Percentiles rank a stretch among this genome's conserved stretches.
Evolutionary conservation across 1,140 invertebrate genomes (phyloP).

Genomic region (Drosophila auraria): DNA sequence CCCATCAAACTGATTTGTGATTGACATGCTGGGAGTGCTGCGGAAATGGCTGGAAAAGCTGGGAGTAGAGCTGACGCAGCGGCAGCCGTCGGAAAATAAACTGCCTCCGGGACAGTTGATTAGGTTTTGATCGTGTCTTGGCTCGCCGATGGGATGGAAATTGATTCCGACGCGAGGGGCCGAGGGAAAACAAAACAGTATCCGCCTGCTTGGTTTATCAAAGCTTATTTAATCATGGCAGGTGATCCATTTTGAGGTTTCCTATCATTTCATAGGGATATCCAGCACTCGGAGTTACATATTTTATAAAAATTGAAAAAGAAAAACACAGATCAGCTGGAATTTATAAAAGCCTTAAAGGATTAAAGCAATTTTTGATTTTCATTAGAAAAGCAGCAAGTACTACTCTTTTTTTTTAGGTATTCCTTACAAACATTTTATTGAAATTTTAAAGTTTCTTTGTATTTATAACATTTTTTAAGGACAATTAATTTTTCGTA

Average conservation of each 20-base stretch:
- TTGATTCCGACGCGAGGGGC: constrained; percentile 2
- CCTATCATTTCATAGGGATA: no score
- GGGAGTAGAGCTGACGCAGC: constrained; percentile 25
- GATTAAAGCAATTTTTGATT: no score
- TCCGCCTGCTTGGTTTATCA: not conserved
- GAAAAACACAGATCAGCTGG: no score
- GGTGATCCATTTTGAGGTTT: not conserved
- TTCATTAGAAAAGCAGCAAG: no score
- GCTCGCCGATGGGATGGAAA: constrained; percentile 1
- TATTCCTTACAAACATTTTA: not conserved
- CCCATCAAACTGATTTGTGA: constrained; percentile 66
- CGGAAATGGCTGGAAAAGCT: constrained; percentile 30
- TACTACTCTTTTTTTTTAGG: not conserved
- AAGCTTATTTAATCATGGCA: not conserved
- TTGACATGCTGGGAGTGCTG: constrained; percentile 51
- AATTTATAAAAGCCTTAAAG: no score
- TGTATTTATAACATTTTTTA: no score
- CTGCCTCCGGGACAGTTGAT: constrained; percentile 43
- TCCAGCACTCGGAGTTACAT: no score
- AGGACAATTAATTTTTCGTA: no score
- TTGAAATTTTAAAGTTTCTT: not conserved
- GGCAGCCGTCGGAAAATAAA: constrained; percentile 30
- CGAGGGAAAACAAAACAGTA: not conserved
- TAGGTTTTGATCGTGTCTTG: constrained; percentile 55
- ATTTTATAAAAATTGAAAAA: no score